These are phyloP conservation scores for Anarsia innoxiella DNA, from an alignment of 2,888 invertebrate species.

Conservation along the genomic window DNA sequence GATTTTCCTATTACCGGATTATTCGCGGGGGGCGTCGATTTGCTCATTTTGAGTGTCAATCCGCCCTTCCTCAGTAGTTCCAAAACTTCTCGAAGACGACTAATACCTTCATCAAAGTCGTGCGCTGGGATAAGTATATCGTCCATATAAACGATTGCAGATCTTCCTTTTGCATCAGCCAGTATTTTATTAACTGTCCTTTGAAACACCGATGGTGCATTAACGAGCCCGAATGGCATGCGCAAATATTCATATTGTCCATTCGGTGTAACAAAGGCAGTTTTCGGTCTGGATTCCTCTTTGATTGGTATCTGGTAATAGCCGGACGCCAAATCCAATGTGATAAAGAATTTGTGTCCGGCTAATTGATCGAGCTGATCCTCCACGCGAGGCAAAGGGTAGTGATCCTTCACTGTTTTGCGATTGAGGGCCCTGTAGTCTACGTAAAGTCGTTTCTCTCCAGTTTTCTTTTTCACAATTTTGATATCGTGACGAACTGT, in stretches of 20 bases:
- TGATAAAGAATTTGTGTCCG: constrained; percentile 20
- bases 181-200: not conserved
- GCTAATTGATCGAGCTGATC: constrained; percentile 15
- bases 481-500: constrained; percentile 8
- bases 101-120: not conserved
- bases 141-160: constrained; percentile 2
- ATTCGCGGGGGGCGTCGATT: too few species aligned
- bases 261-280: constrained; percentile 15
- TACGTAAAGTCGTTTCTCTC: constrained; percentile 10
- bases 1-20: too few species aligned
- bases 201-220: constrained; percentile 12
- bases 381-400: constrained; percentile 14
- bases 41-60: constrained; percentile 2
- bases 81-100: not conserved
- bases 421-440: constrained; percentile 14
- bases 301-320: constrained; percentile 3
- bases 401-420: constrained; percentile 13
- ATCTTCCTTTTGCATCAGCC: not conserved
- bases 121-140: not conserved
- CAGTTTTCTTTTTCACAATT: constrained; percentile 11
- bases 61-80: not conserved
- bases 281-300: not conserved
- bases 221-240: constrained; percentile 21
- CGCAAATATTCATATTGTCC: constrained; percentile 19
- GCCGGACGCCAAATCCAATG: constrained; percentile 15